phyloP scores from a whole-genome alignment of 1,140 invertebrate species.

The Achatina immaculata region DNA sequence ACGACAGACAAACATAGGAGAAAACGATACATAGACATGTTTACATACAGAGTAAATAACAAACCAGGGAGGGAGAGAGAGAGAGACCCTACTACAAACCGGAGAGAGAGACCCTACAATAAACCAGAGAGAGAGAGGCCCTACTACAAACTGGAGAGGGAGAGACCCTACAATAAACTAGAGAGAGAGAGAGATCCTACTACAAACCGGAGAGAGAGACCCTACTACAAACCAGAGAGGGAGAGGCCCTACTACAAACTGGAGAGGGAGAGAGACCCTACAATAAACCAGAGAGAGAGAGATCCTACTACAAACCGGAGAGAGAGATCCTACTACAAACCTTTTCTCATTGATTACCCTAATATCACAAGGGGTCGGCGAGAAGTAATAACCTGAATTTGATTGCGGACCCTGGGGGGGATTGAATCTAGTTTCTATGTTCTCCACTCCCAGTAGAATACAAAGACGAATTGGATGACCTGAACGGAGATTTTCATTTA shows the following conservation, averaged over 20 bases:
- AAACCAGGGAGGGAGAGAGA: constrained; percentile 2
- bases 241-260: neutral
- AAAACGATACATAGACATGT: neutral
- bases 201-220: too few relatives aligned
- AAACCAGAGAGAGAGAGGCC: neutral
- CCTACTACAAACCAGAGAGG: too few relatives aligned
- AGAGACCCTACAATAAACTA: constrained; percentile 11
- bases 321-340: neutral
- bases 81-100: too few relatives aligned
- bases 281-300: neutral
- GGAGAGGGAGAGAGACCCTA: constrained; percentile 32
- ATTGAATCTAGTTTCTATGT: constrained; percentile 18
- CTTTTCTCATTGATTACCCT: constrained; percentile 2
- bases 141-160: constrained; percentile 8
- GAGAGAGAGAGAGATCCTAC: constrained; percentile 19
- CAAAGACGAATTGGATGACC: constrained; percentile 14
- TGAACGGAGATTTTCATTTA: constrained; percentile 13
- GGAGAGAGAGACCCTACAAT: too few relatives aligned
- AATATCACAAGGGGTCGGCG: neutral
- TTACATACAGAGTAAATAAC: neutral
- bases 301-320: neutral
- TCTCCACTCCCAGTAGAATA: neutral
- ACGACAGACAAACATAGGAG: too few relatives aligned
- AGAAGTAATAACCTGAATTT: neutral
- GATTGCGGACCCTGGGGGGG: neutral